These are phyloP conservation scores for Bursaphelenchus mucronatus DNA, from an alignment of 1,140 invertebrate species.

Conservation along the genomic window DNA sequence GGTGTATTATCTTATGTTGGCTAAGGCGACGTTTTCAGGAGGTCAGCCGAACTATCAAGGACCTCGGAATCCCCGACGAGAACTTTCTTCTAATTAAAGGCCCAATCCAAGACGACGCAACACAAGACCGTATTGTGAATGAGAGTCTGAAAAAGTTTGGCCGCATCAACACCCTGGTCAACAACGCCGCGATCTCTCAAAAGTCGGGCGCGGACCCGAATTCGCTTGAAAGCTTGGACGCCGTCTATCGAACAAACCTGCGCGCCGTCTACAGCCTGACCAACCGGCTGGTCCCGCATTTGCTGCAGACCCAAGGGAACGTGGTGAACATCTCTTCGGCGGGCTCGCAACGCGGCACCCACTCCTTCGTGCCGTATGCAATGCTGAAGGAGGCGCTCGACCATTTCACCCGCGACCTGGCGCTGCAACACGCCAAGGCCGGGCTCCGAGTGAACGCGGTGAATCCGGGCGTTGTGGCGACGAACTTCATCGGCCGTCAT, in stretches of 20 bases:
- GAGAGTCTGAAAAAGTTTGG: conserved; percentile 37
- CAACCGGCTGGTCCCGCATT: background rate
- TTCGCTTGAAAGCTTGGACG: conserved; percentile 65
- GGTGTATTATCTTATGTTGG: too few relatives aligned
- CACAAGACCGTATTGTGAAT: conserved; percentile 10
- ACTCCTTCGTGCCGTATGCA: background rate
- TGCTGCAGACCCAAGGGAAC: conserved; percentile 1
- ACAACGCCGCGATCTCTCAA: conserved; percentile 18
- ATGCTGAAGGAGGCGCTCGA: conserved; percentile 1
- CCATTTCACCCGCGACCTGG: background rate
- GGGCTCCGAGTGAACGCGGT: background rate
- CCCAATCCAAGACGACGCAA: conserved; percentile 19
- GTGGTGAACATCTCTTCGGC: conserved; percentile 5
- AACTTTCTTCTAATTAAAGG: background rate
- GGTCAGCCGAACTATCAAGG: background rate
- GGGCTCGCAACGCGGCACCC: background rate
- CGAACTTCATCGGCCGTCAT: conserved; percentile 1
- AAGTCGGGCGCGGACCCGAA: conserved; percentile 62
- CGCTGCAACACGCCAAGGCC: background rate
- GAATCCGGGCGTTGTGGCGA: background rate
- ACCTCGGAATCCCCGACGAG: background rate
- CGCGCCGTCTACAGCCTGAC: background rate
- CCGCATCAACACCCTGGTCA: conserved; percentile 26
- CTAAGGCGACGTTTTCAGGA: too few relatives aligned
- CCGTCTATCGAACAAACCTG: conserved; percentile 73